phyloP scores from a whole-genome alignment of 1,140 invertebrate species.

The Leptinotarsa lineolata region DNA sequence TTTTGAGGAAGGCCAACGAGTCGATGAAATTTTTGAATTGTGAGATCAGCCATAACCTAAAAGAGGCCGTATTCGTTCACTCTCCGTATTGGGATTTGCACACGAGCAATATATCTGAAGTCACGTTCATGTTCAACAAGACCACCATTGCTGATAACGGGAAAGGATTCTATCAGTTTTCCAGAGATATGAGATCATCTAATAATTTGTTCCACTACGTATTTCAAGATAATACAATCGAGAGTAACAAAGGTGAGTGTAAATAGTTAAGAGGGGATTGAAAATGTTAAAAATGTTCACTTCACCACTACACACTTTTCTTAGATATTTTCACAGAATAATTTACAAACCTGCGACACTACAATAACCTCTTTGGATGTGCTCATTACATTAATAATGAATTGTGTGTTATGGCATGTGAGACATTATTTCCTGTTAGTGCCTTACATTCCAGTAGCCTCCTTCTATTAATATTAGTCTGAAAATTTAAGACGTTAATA shows the following conservation, averaged over 20 bases:
- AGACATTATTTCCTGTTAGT: no score
- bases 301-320: no score
- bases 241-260: conserved; percentile 69
- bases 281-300: no score
- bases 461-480: no score
- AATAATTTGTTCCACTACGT: conserved; percentile 95
- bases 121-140: conserved; percentile 83
- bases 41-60: conserved; percentile 77
- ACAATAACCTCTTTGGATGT: no score
- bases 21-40: conserved; percentile 78
- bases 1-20: conserved; percentile 85
- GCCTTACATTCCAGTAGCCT: no score
- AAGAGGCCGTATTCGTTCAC: conserved; percentile 80
- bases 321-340: no score
- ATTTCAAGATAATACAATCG: conserved; percentile 84
- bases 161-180: conserved; percentile 82
- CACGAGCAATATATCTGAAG: conserved; percentile 80
- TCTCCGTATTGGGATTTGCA: conserved; percentile 84
- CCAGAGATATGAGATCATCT: conserved; percentile 85
- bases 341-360: no score
- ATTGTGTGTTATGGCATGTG: no score
- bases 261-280: not conserved
- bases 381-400: no score
- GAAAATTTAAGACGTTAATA: no score
- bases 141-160: conserved; percentile 84